Conservation (phyloP, 1,140 invertebrate genomes). For the Euborellia annulipes region DNA sequence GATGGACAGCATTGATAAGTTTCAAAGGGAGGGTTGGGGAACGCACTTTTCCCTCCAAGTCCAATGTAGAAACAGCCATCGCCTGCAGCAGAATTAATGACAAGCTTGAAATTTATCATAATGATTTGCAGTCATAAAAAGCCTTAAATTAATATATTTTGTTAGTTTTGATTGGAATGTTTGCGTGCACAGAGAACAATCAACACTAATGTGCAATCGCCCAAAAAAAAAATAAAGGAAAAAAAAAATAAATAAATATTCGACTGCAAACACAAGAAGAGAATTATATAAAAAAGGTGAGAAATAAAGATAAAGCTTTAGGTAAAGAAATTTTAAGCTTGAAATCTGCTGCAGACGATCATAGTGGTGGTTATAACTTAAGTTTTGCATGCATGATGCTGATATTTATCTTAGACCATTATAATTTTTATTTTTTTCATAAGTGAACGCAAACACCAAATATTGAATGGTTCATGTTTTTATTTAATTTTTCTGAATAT, state of each 20-base stretch:
- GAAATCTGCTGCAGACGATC: constrained; percentile 28
- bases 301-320: neutral
- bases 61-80: constrained; percentile 90
- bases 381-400: constrained; percentile 7
- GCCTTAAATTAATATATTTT: constrained; percentile 16
- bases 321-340: neutral
- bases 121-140: constrained; percentile 13
- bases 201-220: constrained; percentile 2
- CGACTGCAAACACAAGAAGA: neutral
- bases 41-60: constrained; percentile 64
- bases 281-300: too few relatives aligned
- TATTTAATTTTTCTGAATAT: neutral
- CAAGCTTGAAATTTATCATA: constrained; percentile 25
- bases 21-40: constrained; percentile 62
- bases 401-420: neutral
- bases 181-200: constrained; percentile 2
- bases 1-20: constrained; percentile 80
- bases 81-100: constrained; percentile 58
- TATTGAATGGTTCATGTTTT: constrained; percentile 10
- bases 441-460: constrained; percentile 20
- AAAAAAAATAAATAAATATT: neutral
- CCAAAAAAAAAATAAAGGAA: neutral
- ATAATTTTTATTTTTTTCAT: too few relatives aligned
- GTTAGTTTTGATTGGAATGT: constrained; percentile 11
- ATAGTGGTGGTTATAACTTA: constrained; percentile 17